These are phyloP conservation scores for Chymomyza fuscimana DNA, from an alignment of 2,888 invertebrate species.

Conservation along the genomic window DNA sequence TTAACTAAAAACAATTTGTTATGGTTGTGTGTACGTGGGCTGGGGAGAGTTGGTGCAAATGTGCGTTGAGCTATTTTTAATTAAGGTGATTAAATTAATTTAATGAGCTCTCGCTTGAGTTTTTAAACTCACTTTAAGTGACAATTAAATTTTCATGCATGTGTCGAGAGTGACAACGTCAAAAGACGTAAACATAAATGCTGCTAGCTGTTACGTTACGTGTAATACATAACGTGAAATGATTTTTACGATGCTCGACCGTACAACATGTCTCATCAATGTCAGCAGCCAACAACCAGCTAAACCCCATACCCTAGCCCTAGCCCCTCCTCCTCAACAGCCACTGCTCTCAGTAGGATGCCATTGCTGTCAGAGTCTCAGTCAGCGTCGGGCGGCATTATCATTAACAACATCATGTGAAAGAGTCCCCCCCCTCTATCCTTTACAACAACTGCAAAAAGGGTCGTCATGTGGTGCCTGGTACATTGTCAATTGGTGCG, in stretches of 20 bases:
- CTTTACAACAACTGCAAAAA: not conserved
- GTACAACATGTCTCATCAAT: constrained; percentile 66
- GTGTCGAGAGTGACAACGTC: constrained; percentile 27
- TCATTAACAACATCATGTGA: constrained; percentile 66
- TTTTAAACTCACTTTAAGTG: constrained; percentile 71
- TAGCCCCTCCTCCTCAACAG: too few species aligned
- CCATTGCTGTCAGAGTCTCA: not conserved
- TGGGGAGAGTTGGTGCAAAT: constrained; percentile 5
- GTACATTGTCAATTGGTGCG: constrained; percentile 56
- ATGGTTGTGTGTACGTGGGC: not conserved
- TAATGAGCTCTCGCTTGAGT: constrained; percentile 50
- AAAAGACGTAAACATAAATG: constrained; percentile 66
- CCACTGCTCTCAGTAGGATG: not conserved
- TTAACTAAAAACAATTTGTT: constrained; percentile 56
- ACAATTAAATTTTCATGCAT: constrained; percentile 68
- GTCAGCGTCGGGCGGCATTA: constrained; percentile 49
- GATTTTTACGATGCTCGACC: constrained; percentile 65
- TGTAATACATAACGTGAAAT: constrained; percentile 68
- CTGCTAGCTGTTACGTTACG: constrained; percentile 54
- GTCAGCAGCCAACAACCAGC: constrained; percentile 38
- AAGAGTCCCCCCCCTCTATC: constrained; percentile 31
- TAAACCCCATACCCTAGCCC: too few species aligned
- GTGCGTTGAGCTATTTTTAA: constrained; percentile 52
- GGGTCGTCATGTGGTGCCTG: constrained; percentile 2
- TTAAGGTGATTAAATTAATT: constrained; percentile 70